phyloP scores from a whole-genome alignment of 1,140 invertebrate species.

The Oscheius sp. region DNA sequence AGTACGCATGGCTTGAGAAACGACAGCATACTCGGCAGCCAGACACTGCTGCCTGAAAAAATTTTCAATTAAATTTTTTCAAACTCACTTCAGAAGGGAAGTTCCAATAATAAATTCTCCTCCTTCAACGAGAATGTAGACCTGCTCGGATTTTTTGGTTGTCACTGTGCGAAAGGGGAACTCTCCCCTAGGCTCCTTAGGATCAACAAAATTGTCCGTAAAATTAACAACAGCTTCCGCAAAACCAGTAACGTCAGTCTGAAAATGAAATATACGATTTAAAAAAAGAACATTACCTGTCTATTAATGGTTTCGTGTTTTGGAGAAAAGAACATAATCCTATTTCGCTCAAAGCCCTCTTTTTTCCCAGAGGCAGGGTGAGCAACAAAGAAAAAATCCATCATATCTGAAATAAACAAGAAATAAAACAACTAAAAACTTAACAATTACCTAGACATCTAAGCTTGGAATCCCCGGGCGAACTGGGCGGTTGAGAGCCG shows the following conservation, averaged over 20 bases:
- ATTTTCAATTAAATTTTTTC: neutral
- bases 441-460: neutral
- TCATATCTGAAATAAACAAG: constrained; percentile 22
- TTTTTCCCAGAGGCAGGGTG: constrained; percentile 39
- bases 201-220: constrained; percentile 36
- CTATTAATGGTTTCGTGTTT: constrained; percentile 34
- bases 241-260: constrained; percentile 43
- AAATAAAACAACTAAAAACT: neutral
- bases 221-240: constrained; percentile 45
- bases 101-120: constrained; percentile 38
- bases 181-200: constrained; percentile 7
- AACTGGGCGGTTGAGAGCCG: neutral
- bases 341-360: constrained; percentile 41
- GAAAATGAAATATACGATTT: constrained; percentile 16
- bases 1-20: constrained; percentile 29
- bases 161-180: constrained; percentile 34
- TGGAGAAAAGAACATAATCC: constrained; percentile 43
- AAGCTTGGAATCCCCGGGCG: neutral
- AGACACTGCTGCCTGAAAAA: constrained; percentile 26
- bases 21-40: constrained; percentile 31
- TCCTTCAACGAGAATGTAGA: constrained; percentile 40
- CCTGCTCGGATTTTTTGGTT: constrained; percentile 34
- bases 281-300: constrained; percentile 27
- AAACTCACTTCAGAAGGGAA: constrained; percentile 20
- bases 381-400: constrained; percentile 43